These are phyloP conservation scores for Steinernema feltiae DNA, from an alignment of 1,140 invertebrate species.

Conservation along the genomic window DNA sequence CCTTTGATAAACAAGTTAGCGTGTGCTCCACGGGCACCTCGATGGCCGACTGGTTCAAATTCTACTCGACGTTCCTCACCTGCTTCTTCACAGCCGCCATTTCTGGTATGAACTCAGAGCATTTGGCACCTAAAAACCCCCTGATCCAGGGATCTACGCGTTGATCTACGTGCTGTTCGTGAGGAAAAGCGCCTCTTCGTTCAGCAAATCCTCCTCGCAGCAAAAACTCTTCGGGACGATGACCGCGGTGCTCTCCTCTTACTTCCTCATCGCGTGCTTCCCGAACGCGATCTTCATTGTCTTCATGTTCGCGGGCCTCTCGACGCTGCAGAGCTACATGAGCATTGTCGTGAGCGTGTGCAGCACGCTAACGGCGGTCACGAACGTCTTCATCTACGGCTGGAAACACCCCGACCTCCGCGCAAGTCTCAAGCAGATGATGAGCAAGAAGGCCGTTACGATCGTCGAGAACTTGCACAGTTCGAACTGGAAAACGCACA, in stretches of 20 bases:
- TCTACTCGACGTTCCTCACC: no score
- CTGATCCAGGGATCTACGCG: no score
- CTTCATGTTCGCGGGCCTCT: neutral
- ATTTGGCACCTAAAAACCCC: no score
- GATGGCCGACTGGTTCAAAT: no score
- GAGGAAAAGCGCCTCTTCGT: neutral
- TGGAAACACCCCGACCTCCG: neutral
- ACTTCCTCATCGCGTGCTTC: neutral
- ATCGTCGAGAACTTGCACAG: no score
- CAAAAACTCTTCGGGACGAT: neutral
- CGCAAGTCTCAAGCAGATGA: neutral
- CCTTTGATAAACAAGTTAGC: neutral
- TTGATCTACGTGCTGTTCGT: neutral
- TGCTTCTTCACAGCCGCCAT: no score
- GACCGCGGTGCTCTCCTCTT: neutral
- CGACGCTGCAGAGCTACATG: neutral
- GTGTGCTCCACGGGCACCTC: neutral
- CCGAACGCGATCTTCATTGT: neutral
- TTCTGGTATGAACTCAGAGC: no score
- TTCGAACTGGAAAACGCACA: no score
- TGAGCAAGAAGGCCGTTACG: no score
- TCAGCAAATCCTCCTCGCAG: neutral
- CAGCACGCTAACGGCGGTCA: neutral
- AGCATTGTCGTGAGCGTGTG: neutral
- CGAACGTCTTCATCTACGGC: neutral